Evolutionary conservation across 2,888 invertebrate species (phyloP).

Genomic region (Osmoderma eremita): DNA sequence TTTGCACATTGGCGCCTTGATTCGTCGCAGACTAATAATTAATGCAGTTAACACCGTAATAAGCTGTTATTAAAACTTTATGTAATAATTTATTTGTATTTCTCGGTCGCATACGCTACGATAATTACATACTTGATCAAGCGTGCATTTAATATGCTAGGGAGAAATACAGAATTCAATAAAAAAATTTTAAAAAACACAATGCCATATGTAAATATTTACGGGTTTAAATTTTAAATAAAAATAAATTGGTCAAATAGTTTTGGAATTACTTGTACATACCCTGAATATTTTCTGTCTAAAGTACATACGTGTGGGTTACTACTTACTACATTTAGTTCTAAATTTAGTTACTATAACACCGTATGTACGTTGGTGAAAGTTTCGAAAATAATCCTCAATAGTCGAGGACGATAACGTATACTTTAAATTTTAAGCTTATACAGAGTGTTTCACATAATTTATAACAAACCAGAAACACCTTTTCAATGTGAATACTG

Average conservation of each 20-base stretch:
- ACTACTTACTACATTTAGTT: conserved; percentile 23
- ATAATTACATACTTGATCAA: too few relatives aligned
- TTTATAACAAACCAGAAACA: too few relatives aligned
- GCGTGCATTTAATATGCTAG: too few relatives aligned
- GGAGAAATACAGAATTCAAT: too few relatives aligned
- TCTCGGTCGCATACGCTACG: too few relatives aligned
- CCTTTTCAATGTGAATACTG: too few relatives aligned
- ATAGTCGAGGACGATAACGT: neutral
- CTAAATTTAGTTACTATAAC: conserved; percentile 18
- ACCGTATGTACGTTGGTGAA: conserved; percentile 3
- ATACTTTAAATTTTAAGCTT: conserved; percentile 3
- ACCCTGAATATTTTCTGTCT: conserved; percentile 6
- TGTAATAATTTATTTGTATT: conserved; percentile 2
- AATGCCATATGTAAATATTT: too few relatives aligned
- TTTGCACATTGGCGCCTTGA: conserved; percentile 21
- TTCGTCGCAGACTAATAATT: conserved; percentile 26
- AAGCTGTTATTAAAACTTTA: conserved; percentile 14
- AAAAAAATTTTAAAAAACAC: too few relatives aligned
- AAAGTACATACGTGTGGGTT: neutral
- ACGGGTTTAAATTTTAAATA: too few relatives aligned
- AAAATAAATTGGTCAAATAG: neutral
- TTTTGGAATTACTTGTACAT: conserved; percentile 7
- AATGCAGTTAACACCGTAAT: conserved; percentile 17
- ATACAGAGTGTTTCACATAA: too few relatives aligned
- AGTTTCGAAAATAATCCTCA: conserved; percentile 19